Evolutionary conservation across 2,888 invertebrate species (phyloP).

Genomic region (Athripsodes cinereus): DNA sequence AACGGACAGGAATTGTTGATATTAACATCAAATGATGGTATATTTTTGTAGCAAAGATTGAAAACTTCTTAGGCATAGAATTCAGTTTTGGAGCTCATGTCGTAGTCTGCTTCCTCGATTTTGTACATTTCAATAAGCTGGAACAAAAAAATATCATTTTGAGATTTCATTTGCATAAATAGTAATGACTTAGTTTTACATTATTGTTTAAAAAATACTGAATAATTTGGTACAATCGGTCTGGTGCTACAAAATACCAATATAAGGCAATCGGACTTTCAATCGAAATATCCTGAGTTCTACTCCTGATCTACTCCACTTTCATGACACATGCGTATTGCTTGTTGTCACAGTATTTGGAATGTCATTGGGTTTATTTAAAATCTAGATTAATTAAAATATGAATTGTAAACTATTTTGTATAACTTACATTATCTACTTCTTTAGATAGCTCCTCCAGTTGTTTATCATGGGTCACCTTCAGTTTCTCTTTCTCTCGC

Average conservation of each 20-base stretch:
- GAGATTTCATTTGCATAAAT: slow-evolving; percentile 10
- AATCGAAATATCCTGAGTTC: too few species aligned
- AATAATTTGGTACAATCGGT: too few species aligned
- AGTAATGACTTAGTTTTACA: too few species aligned
- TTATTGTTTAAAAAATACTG: too few species aligned
- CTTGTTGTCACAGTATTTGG: not conserved
- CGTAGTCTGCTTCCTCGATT: slow-evolving; percentile 87
- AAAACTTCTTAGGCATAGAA: slow-evolving; percentile 69
- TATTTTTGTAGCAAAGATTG: too few species aligned
- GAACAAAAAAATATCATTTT: slow-evolving; percentile 31
- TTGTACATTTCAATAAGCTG: slow-evolving; percentile 91
- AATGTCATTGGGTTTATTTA: not conserved
- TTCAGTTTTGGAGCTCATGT: slow-evolving; percentile 81
- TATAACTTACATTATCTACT: slow-evolving; percentile 71
- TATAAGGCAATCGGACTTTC: too few species aligned
- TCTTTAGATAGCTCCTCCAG: slow-evolving; percentile 83
- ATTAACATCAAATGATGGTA: too few species aligned
- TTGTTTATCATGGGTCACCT: slow-evolving; percentile 88
- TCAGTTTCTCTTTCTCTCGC: slow-evolving; percentile 87
- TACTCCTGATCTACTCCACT: too few species aligned
- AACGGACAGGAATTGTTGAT: slow-evolving; percentile 27
- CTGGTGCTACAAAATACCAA: too few species aligned
- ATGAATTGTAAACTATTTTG: not conserved
- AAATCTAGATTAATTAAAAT: not conserved
- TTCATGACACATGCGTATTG: too few species aligned